Evolutionary conservation across 2,797 vertebrate species (phyloP).

Genomic region (Mus caroli): DNA sequence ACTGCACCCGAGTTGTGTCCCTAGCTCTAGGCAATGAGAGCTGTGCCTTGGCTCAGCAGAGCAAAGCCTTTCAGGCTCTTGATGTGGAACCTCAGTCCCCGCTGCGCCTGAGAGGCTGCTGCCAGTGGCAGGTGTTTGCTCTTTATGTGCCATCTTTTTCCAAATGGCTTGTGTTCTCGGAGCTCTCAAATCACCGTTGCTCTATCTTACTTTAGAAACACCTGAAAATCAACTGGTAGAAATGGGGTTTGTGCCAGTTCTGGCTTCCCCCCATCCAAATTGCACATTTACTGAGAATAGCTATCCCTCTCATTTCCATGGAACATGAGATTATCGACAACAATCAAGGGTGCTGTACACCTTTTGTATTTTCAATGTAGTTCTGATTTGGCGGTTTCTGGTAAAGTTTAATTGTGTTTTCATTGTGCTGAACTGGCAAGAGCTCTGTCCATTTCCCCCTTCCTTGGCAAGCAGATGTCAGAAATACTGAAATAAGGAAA

Average conservation of each 20-base stretch:
- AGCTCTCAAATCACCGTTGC: slow-evolving; percentile 64
- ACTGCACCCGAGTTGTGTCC: not conserved
- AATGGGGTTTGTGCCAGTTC: slow-evolving; percentile 67
- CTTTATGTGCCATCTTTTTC: slow-evolving; percentile 6
- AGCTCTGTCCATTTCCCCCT: not conserved
- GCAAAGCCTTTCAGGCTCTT: not conserved
- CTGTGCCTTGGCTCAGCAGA: not conserved
- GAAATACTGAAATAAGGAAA: not conserved
- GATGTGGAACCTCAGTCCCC: not conserved
- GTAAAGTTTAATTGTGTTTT: slow-evolving; percentile 63
- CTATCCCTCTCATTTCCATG: slow-evolving; percentile 63
- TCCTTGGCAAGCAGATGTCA: not conserved
- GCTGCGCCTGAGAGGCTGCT: not conserved
- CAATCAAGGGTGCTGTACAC: slow-evolving; percentile 16
- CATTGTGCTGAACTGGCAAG: slow-evolving; percentile 24
- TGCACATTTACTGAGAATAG: slow-evolving; percentile 68
- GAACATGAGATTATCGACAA: slow-evolving; percentile 48
- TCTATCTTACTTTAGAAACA: slow-evolving; percentile 72
- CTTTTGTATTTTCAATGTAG: slow-evolving; percentile 49
- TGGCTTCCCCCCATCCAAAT: slow-evolving; percentile 69
- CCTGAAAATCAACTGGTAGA: slow-evolving; percentile 59
- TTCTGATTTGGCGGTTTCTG: slow-evolving; percentile 46
- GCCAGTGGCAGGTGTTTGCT: slow-evolving; percentile 31
- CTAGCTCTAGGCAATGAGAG: not conserved
- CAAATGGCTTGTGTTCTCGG: slow-evolving; percentile 27